These are phyloP conservation scores for Erpetoichthys calabaricus DNA, from an alignment of 2,797 vertebrate genomes.

Conservation along the genomic window DNA sequence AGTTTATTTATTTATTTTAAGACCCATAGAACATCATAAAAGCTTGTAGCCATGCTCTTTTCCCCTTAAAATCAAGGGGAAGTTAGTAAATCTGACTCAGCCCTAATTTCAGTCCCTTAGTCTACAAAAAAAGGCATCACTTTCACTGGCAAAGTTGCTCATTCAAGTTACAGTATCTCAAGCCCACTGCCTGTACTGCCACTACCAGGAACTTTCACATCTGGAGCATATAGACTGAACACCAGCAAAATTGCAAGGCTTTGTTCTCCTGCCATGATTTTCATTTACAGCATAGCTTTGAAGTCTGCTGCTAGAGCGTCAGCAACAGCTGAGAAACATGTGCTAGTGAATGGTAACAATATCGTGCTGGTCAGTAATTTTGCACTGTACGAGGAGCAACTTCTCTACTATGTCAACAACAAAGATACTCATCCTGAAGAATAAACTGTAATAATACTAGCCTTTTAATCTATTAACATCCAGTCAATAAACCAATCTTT, in stretches of 20 bases:
- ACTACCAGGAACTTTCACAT: slow-evolving; percentile 37
- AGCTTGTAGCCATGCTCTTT: no score
- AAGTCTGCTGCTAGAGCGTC: slow-evolving; percentile 42
- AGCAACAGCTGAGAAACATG: slow-evolving; percentile 35
- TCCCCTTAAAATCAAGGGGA: no score
- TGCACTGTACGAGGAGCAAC: slow-evolving; percentile 22
- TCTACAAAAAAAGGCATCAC: slow-evolving; percentile 35
- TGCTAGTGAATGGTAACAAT: slow-evolving; percentile 22
- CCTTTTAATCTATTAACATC: no score
- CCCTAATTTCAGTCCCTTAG: slow-evolving; percentile 14
- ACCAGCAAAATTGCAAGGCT: slow-evolving; percentile 39
- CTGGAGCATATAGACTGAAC: slow-evolving; percentile 57
- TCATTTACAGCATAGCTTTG: slow-evolving; percentile 46
- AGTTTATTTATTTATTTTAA: no score
- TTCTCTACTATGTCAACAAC: slow-evolving; percentile 21
- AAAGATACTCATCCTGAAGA: slow-evolving; percentile 6
- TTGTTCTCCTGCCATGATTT: slow-evolving; percentile 52
- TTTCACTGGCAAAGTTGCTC: not conserved
- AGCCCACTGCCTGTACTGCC: not conserved
- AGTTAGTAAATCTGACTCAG: no score
- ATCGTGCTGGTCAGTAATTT: slow-evolving; percentile 34
- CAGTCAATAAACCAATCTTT: no score
- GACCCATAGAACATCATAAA: no score
- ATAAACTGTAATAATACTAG: no score
- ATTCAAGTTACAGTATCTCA: not conserved